Conservation (phyloP, 2,888 invertebrate species). For the Acleris sparsana region DNA sequence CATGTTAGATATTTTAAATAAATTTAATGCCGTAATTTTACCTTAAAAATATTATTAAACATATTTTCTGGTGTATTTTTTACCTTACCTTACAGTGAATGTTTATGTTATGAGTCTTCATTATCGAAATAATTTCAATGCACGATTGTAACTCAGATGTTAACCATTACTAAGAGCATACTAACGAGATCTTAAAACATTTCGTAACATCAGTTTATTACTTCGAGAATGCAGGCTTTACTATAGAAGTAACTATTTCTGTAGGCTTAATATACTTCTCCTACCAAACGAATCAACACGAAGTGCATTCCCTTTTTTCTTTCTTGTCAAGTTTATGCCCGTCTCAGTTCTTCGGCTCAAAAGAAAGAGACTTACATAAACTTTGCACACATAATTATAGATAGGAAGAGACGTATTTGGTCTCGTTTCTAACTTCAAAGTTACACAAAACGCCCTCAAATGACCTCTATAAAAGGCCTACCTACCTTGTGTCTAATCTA, state of each 20-base stretch:
- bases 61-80: constrained; percentile 74
- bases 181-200: no score
- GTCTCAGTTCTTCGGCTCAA: constrained; percentile 35
- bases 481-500: constrained; percentile 27
- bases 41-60: constrained; percentile 50
- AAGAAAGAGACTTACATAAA: constrained; percentile 36
- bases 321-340: constrained; percentile 20
- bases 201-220: constrained; percentile 24
- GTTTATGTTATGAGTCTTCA: constrained; percentile 46
- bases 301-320: constrained; percentile 17
- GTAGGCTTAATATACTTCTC: constrained; percentile 20
- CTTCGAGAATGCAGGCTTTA: constrained; percentile 45
- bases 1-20: neutral
- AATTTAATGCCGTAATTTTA: constrained; percentile 13
- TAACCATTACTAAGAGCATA: no score
- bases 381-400: constrained; percentile 10
- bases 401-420: neutral
- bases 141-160: no score
- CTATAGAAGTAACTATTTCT: constrained; percentile 27
- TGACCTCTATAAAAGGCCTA: neutral
- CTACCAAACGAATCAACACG: constrained; percentile 30
- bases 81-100: constrained; percentile 80
- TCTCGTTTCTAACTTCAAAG: neutral
- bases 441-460: neutral
- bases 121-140: constrained; percentile 55